A percentile compares a stretch with the other conserved stretches of the same genome.
These are phyloP conservation scores for Crematogaster levior DNA, from an alignment of 2,888 invertebrate genomes.

Conservation along the genomic window DNA sequence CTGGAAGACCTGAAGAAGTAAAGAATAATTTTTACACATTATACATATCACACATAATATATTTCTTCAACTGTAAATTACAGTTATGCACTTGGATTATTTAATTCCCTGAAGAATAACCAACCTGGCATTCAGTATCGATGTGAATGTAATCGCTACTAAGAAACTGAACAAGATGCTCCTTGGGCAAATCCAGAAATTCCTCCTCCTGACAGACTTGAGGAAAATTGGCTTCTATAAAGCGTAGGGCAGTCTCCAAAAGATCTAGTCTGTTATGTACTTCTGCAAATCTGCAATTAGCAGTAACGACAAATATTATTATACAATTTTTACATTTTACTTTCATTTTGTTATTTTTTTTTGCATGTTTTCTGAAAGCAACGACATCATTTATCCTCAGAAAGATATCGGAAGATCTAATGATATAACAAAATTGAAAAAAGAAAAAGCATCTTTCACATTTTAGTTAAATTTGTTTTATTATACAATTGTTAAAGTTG, in stretches of 20 bases:
- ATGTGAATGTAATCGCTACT: constrained; percentile 95
- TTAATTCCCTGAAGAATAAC: constrained; percentile 4
- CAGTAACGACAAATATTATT: constrained; percentile 16
- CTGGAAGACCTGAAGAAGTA: constrained; percentile 89
- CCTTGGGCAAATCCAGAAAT: constrained; percentile 93
- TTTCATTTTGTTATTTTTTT: background rate
- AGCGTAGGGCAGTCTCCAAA: constrained; percentile 92
- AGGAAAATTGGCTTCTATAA: constrained; percentile 94
- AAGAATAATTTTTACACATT: background rate
- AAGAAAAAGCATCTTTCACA: no score
- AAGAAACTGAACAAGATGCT: constrained; percentile 91
- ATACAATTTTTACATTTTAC: background rate
- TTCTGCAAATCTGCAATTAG: constrained; percentile 92
- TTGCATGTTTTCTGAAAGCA: background rate
- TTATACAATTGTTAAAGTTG: background rate
- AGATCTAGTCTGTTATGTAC: constrained; percentile 94
- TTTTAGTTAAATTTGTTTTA: background rate
- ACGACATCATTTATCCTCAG: background rate
- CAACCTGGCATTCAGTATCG: constrained; percentile 95
- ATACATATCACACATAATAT: background rate
- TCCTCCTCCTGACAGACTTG: constrained; percentile 94
- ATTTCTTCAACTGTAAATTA: background rate
- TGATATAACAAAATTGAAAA: background rate
- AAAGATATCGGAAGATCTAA: background rate
- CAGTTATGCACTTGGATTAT: background rate